A percentile compares a stretch with the other conserved stretches of the same genome.
These are phyloP conservation scores for Alces alces DNA, from an alignment of 2,113 vertebrate species.

Conservation along the genomic window DNA sequence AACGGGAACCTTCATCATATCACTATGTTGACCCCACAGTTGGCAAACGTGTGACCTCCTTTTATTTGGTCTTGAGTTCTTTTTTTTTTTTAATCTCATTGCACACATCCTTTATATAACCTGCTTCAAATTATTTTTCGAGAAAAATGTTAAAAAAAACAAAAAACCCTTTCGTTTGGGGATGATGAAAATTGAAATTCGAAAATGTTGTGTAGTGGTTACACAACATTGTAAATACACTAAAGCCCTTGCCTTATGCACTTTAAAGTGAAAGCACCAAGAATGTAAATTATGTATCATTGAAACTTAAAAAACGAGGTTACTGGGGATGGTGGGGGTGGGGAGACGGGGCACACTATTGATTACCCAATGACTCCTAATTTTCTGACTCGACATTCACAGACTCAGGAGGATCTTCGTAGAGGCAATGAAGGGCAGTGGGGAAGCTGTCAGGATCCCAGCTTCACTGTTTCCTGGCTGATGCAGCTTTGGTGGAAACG, in stretches of 20 bases:
- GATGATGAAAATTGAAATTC: not conserved
- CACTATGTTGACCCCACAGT: not conserved
- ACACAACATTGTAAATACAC: not conserved
- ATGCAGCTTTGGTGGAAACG: not conserved
- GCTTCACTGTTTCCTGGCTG: too few relatives aligned
- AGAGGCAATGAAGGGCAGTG: not conserved
- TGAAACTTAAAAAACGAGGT: not conserved
- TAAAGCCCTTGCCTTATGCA: not conserved
- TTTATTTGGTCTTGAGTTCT: not conserved
- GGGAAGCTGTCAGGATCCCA: not conserved
- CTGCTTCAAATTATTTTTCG: not conserved
- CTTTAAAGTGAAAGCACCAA: not conserved
- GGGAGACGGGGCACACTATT: not conserved
- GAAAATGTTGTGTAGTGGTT: not conserved
- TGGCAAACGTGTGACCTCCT: not conserved
- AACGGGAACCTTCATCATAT: not conserved
- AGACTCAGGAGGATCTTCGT: not conserved
- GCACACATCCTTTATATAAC: not conserved
- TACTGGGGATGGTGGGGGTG: not conserved
- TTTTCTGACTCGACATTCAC: not conserved
- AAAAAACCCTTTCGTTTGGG: not conserved
- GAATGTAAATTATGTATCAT: not conserved
- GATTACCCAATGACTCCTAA: not conserved
- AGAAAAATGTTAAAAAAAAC: not conserved
- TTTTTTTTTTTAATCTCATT: not conserved